Evolutionary conservation across 2,888 invertebrate species (phyloP), one percentile per base, ranked within the genome.

Genomic region (Clepsis dumicolana): DNA sequence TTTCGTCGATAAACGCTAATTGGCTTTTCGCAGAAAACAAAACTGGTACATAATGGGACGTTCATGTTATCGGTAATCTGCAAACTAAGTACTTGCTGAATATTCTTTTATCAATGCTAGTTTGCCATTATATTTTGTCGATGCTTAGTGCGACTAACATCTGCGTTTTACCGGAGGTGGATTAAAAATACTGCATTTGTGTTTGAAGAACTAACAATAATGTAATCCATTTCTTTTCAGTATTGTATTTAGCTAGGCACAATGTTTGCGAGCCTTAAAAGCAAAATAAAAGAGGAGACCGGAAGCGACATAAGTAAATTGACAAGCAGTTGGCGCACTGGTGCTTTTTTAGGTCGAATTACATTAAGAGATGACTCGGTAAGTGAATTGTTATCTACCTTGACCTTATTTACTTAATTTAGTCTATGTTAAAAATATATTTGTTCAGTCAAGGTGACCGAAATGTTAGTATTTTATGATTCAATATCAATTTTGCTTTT

Each of bases 201-300:
- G 7, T 7, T 29, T 4, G 12, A 21, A 4, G 18, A 44, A 18
- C 8, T 12, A 44, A 44, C 5, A n/a, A 18, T 18, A 44, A 8
- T 50, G 2, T 3, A 21, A 29, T 16, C 5, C 4, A 21, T 54
- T 10, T n/a, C 32, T 27, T 62, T 50, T 4, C 78, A 77, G 79
- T 73, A 74, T 70, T 65, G 62, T 65, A 59, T 71, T 41, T 65
- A 65, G 59, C 53, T 70, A 68, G 73, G 65, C 74, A 94, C 84
- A 83, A 98, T 98, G 98, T 98, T 98, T 88, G 96, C 97, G 62
- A 97, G 97, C 81, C 91, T 98, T 74, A 98, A 98, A 89, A 97
- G 97, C 89, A 97, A 97, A 94, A 97, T 98, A 78, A 96, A 96
- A 78, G 97, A 97, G 86, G 98, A 98, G 94, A 97, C 97, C 73